Conservation (phyloP, 2,797 vertebrate genomes). For the Mormyrops attenuatus region DNA sequence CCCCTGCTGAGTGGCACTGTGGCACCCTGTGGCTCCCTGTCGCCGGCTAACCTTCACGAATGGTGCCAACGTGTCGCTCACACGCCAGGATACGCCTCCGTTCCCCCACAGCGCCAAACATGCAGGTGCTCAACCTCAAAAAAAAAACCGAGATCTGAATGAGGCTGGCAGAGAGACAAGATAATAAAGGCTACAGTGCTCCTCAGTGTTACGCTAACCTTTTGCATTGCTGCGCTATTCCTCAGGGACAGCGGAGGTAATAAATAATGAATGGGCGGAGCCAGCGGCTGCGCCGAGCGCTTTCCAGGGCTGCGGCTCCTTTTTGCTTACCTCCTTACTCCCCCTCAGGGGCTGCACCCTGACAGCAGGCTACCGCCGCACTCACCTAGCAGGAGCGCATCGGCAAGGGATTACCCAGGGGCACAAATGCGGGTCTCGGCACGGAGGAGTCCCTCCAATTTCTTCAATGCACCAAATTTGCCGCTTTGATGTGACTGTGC, state of each 20-base stretch:
- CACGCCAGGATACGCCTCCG: not conserved
- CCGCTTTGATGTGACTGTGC: constrained; percentile 52
- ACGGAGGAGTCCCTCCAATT: constrained; percentile 58
- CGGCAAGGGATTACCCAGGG: not conserved
- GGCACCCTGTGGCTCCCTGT: not conserved
- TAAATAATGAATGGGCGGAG: not conserved
- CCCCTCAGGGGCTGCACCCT: not conserved
- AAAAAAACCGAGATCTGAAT: not conserved
- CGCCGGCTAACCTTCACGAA: not conserved
- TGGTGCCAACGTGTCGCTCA: not conserved
- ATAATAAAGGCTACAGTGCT: not conserved
- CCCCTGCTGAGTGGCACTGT: not conserved
- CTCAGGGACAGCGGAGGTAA: not conserved
- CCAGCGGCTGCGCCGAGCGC: not conserved
- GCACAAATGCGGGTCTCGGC: constrained; percentile 32
- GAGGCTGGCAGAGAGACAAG: not conserved
- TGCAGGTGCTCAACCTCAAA: not conserved
- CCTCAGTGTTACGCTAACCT: not conserved
- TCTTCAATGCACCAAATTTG: constrained; percentile 55
- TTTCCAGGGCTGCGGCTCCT: not conserved
- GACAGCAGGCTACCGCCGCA: not conserved
- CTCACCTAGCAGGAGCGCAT: constrained; percentile 6
- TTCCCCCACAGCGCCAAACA: not conserved
- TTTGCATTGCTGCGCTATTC: not conserved
- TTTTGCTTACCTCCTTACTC: not conserved